Conservation (phyloP, 2,888 invertebrate genomes). For the Mechanitis messenoides region DNA sequence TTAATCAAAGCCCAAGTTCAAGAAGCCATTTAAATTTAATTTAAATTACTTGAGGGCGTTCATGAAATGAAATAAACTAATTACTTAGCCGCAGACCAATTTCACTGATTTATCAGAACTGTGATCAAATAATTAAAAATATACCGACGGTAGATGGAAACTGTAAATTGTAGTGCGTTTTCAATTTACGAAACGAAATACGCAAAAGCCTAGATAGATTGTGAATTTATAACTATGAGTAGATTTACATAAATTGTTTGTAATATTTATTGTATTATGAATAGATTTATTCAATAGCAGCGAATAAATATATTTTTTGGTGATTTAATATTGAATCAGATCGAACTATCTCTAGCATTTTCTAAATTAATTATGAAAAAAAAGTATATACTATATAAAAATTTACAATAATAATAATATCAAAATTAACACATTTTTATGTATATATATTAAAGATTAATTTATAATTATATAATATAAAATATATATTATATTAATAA, state of each 20-base stretch:
- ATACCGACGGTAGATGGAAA: conserved; percentile 45
- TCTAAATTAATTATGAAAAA: too few relatives aligned
- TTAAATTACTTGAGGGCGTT: conserved; percentile 56
- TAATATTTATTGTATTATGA: conserved; percentile 14
- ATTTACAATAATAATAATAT: too few relatives aligned
- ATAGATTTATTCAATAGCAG: conserved; percentile 6
- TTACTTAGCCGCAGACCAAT: conserved; percentile 54
- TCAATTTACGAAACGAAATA: conserved; percentile 59
- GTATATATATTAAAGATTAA: too few relatives aligned
- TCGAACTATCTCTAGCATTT: background rate
- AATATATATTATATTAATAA: too few relatives aligned
- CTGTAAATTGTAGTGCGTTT: conserved; percentile 55
- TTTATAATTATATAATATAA: too few relatives aligned
- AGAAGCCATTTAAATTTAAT: conserved; percentile 44
- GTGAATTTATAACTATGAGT: conserved; percentile 36
- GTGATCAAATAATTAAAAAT: conserved; percentile 75
- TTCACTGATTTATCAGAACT: conserved; percentile 67
- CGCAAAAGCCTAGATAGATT: conserved; percentile 34
- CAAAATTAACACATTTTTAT: too few relatives aligned
- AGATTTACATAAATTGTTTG: conserved; percentile 25
- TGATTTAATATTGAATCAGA: background rate
- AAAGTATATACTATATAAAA: too few relatives aligned
- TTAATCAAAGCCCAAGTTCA: conserved; percentile 44
- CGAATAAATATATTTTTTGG: background rate
- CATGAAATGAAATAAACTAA: conserved; percentile 60